Conservation (phyloP, 1,140 invertebrate genomes). For the Macrocentrus cingulum region DNA sequence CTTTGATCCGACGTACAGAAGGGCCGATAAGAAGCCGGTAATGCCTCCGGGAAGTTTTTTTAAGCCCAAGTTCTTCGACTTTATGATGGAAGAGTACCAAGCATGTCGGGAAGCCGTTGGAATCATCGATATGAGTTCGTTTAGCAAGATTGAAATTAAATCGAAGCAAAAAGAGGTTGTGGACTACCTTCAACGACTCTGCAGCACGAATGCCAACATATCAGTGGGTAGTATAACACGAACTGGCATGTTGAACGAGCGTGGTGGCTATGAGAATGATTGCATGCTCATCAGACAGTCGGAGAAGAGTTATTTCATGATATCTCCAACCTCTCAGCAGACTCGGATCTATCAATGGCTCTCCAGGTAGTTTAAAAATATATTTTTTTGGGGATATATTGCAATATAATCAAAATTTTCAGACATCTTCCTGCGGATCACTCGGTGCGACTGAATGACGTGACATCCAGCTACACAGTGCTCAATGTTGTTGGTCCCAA, state of each 20-base stretch:
- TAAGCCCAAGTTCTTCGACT: slow-evolving; percentile 78
- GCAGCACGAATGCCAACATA: slow-evolving; percentile 77
- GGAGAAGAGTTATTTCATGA: slow-evolving; percentile 77
- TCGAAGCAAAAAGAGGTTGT: slow-evolving; percentile 61
- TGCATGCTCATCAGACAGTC: slow-evolving; percentile 74
- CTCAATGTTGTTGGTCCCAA: slow-evolving; percentile 83
- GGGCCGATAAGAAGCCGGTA: slow-evolving; percentile 50
- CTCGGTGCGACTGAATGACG: slow-evolving; percentile 70
- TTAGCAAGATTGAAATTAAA: slow-evolving; percentile 80
- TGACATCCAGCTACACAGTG: slow-evolving; percentile 82
- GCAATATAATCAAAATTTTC: neutral
- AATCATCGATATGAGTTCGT: slow-evolving; percentile 83
- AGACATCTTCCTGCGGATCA: slow-evolving; percentile 66
- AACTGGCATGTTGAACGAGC: slow-evolving; percentile 80
- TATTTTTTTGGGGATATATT: no score
- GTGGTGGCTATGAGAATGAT: slow-evolving; percentile 82
- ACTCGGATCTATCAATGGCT: slow-evolving; percentile 76
- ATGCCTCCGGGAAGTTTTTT: slow-evolving; percentile 67
- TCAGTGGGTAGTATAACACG: slow-evolving; percentile 74
- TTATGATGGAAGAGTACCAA: slow-evolving; percentile 74
- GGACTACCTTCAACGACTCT: slow-evolving; percentile 72
- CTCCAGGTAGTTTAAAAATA: slow-evolving; percentile 49
- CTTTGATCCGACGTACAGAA: slow-evolving; percentile 62
- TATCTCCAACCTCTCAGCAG: slow-evolving; percentile 83
- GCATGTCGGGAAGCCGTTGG: slow-evolving; percentile 79